Base-by-base conservation (phyloP, 2,888 invertebrate genomes). In the Teleogryllus oceanicus region DNA sequence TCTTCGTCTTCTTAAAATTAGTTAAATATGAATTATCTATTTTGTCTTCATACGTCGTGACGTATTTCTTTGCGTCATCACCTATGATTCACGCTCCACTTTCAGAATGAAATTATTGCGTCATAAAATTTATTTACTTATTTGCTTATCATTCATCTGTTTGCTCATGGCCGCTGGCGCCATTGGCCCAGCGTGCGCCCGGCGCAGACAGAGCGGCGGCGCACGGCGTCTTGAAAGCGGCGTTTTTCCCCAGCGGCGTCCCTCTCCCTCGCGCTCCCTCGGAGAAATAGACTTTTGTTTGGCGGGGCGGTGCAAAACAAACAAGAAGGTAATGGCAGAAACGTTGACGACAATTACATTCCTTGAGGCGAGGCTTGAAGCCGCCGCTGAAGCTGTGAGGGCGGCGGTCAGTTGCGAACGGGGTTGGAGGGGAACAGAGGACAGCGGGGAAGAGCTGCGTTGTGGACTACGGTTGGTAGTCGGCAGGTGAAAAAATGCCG, bases 271-370 rank as follows among this genome's bases (percentile, higher is more conserved):
- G 37, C 37, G 37, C 37, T 62, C 62, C 62, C 13, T n/a, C 62
- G n/a, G 62, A 10, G 62, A 62, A 18, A 62, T 62, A 62, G 62
- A 62, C 62, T 62, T 62, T 62, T 62, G 62, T 62, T 62, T 62
- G 62, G 8, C 62, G 62, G 62, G n/a, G 4, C 62, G 8, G 62
- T 62, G 62, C 62, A 62, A 62, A 62, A 62, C 62, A 62, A 62
- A 62, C 62, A 62, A 62, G 62, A 62, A n/a, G 16, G 62, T 62
- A 62, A 62, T 62, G 62, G 62, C 62, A 62, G 62, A 62, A 62
- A 62, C 62, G 62, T n/a, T 62, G 62, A 62, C 62, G 62, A 62
- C 62, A 62, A 62, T 62, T 62, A 62, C 62, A 62, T 62, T 62
- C 62, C 62, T 13, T 62, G n/a, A 62, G 62, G 62, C 62, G 62